phyloP scores from a whole-genome alignment of 2,797 vertebrate species.

The Eulemur coronatus region DNA sequence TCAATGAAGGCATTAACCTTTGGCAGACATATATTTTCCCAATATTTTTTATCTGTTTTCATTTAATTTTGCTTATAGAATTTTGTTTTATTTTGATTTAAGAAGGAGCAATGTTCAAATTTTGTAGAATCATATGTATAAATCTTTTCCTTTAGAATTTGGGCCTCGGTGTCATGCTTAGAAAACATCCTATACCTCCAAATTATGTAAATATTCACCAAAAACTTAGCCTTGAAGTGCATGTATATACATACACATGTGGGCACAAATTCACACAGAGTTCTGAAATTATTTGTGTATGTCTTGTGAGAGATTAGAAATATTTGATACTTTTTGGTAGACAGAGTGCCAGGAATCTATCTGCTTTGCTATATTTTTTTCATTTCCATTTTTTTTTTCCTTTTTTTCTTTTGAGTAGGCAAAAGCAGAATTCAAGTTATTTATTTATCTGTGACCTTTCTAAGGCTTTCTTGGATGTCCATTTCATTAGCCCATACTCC shows the following conservation, averaged over 20 bases:
- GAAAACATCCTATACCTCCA: background rate
- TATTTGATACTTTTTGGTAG: background rate
- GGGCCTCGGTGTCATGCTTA: background rate
- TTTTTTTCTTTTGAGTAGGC: background rate
- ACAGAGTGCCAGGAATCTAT: background rate
- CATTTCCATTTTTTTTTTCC: background rate
- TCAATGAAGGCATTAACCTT: background rate
- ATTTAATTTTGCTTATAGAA: background rate
- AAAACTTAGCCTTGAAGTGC: background rate
- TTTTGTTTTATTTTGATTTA: constrained; percentile 16
- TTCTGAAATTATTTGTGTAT: background rate
- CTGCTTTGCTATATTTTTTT: background rate
- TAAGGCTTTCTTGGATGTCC: background rate
- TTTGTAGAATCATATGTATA: background rate
- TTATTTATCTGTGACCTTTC: background rate
- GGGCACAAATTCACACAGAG: background rate
- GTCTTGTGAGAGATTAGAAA: background rate
- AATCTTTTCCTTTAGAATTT: background rate
- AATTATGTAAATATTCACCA: background rate
- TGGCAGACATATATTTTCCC: background rate
- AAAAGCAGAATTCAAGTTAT: background rate
- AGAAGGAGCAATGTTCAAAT: background rate
- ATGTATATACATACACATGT: no score
- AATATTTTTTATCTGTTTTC: constrained; percentile 27
- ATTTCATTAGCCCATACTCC: background rate